A percentile compares a stretch with the other conserved stretches of the same genome.
phyloP scores from a whole-genome alignment of 2,888 invertebrate species.

The Keiferia lycopersicella region DNA sequence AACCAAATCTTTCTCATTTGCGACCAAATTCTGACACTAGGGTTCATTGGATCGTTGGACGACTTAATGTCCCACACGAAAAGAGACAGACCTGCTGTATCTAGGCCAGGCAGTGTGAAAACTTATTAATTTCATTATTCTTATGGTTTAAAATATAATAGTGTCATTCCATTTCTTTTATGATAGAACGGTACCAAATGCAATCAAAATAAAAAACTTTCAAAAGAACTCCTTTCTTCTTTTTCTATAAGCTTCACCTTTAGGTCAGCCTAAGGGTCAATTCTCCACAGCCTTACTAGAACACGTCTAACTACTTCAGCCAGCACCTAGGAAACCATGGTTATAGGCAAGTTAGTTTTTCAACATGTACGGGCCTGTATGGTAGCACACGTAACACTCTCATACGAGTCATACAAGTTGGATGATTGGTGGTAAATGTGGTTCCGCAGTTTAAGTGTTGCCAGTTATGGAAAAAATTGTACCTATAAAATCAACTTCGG shows the following conservation, averaged over 20 bases:
- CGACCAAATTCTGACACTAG: too few species aligned
- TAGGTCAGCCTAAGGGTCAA: background rate
- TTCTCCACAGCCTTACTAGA: background rate
- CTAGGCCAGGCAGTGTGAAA: too few species aligned
- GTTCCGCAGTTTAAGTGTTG: conserved; percentile 7
- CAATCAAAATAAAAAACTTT: too few species aligned
- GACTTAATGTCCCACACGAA: too few species aligned
- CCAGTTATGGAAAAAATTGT: background rate
- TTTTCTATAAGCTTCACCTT: background rate
- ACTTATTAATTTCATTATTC: too few species aligned
- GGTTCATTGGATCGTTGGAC: too few species aligned
- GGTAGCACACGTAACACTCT: background rate
- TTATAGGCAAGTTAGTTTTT: conserved; percentile 15
- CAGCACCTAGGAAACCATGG: conserved; percentile 12
- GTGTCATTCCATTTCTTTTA: too few species aligned
- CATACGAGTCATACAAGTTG: conserved; percentile 7
- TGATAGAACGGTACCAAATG: too few species aligned
- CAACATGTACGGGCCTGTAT: background rate
- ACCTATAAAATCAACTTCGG: background rate
- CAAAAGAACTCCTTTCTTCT: too few species aligned
- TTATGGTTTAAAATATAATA: too few species aligned
- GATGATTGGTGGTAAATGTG: background rate
- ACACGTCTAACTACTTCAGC: background rate
- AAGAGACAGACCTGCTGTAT: too few species aligned
- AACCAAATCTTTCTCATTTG: too few species aligned